phyloP scores from a whole-genome alignment of 2,888 invertebrate genomes.

The Calameuta pallipes region DNA sequence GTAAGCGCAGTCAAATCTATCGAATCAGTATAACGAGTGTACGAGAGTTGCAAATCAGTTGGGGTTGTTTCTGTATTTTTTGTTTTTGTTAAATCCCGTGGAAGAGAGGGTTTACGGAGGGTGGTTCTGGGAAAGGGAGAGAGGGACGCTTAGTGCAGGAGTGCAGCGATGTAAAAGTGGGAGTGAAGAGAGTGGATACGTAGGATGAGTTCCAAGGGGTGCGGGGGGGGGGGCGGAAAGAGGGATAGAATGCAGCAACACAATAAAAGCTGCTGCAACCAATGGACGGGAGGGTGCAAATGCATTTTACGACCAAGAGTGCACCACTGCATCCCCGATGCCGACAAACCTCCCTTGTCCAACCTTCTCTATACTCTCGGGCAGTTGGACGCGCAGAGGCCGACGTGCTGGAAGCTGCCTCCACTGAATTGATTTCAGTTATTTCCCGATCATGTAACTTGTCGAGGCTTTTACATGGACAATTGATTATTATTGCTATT shows the following conservation, averaged over 20 bases:
- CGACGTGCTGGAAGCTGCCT: slow-evolving; percentile 21
- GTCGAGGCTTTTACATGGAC: slow-evolving; percentile 47
- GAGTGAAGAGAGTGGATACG: slow-evolving; percentile 23
- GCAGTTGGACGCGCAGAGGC: slow-evolving; percentile 10
- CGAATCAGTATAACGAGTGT: slow-evolving; percentile 63
- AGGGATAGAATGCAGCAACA: slow-evolving; percentile 33
- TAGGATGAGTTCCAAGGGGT: neutral
- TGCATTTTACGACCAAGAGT: slow-evolving; percentile 57
- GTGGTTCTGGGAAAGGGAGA: slow-evolving; percentile 13
- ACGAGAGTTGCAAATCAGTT: slow-evolving; percentile 59
- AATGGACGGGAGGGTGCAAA: slow-evolving; percentile 36
- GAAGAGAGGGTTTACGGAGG: slow-evolving; percentile 13
- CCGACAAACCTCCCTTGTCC: slow-evolving; percentile 27
- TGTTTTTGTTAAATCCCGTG: slow-evolving; percentile 20
- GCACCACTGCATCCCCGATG: slow-evolving; percentile 19
- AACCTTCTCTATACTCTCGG: slow-evolving; percentile 26
- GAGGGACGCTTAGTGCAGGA: slow-evolving; percentile 19
- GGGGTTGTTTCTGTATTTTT: slow-evolving; percentile 35
- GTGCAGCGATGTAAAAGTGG: slow-evolving; percentile 11
- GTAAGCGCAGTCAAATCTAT: slow-evolving; percentile 60
- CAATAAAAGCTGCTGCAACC: slow-evolving; percentile 46
- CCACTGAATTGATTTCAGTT: slow-evolving; percentile 50
- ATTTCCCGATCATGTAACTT: slow-evolving; percentile 50
- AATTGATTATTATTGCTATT: slow-evolving; percentile 52
- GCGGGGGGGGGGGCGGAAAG: neutral